Percentiles rank a stretch among this genome's conserved stretches.
Evolutionary conservation across 2,888 invertebrate species (phyloP).

Genomic region (Gryllus longicercus): DNA sequence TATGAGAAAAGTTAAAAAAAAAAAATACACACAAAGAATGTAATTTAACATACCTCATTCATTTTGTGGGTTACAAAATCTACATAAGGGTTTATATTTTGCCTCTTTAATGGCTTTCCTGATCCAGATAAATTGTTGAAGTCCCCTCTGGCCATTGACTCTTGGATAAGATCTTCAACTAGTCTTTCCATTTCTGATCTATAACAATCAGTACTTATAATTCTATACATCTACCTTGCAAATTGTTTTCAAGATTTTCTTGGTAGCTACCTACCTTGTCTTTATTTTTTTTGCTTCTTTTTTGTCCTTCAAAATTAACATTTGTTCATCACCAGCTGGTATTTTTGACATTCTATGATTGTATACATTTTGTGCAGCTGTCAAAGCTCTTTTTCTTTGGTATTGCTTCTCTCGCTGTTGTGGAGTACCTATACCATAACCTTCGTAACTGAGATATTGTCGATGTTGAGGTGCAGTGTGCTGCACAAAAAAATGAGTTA

Average conservation of each 20-base stretch:
- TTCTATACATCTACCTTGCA: background rate
- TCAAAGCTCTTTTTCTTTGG: constrained; percentile 61
- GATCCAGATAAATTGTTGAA: constrained; percentile 78
- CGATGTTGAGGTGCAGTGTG: constrained; percentile 87
- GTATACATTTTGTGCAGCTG: constrained; percentile 65
- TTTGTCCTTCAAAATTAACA: constrained; percentile 59
- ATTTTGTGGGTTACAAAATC: constrained; percentile 84
- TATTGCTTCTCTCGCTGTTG: constrained; percentile 76
- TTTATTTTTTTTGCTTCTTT: constrained; percentile 64
- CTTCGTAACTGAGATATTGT: constrained; percentile 76
- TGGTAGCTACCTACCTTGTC: constrained; percentile 56
- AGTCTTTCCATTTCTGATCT: constrained; percentile 54
- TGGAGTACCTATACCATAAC: constrained; percentile 74
- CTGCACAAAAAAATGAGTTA: constrained; percentile 46
- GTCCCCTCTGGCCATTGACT: constrained; percentile 85
- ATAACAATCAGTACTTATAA: constrained; percentile 18
- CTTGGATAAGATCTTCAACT: constrained; percentile 88
- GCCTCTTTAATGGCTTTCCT: constrained; percentile 73
- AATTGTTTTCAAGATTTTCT: background rate
- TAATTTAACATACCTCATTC: constrained; percentile 59
- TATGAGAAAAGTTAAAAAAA: too few relatives aligned
- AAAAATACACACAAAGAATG: too few relatives aligned
- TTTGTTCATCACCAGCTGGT: constrained; percentile 55
- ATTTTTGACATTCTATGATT: constrained; percentile 52
- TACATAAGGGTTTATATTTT: constrained; percentile 76